These are phyloP conservation scores for Heliocidaris tuberculata DNA, from an alignment of 35 echinoderm and acorn worm species.

Conservation along the genomic window DNA sequence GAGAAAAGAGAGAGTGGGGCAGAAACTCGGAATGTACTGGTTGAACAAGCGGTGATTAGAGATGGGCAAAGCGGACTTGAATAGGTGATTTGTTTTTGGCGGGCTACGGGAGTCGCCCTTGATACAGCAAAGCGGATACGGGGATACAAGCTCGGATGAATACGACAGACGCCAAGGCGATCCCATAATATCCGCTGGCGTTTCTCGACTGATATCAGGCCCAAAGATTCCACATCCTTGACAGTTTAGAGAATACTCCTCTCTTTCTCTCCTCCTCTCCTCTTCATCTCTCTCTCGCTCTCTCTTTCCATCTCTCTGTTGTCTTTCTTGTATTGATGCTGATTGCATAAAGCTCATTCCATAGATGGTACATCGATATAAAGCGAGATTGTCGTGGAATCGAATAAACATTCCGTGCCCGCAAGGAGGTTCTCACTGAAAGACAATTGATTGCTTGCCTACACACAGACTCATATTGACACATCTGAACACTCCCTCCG, in stretches of 20 bases:
- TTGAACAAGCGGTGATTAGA: slow-evolving; percentile 33
- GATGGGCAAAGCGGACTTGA: not conserved
- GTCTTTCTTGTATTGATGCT: not conserved
- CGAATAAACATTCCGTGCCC: slow-evolving; percentile 11
- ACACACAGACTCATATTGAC: not conserved
- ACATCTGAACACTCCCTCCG: not conserved
- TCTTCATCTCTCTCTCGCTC: not conserved
- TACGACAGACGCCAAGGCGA: not conserved
- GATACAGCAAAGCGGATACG: slow-evolving; percentile 23
- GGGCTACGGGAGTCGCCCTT: slow-evolving; percentile 23
- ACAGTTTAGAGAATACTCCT: not conserved
- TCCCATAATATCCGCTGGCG: not conserved
- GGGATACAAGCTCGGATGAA: slow-evolving; percentile 22
- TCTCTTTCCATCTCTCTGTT: not conserved
- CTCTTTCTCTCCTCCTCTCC: not conserved
- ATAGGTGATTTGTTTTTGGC: slow-evolving; percentile 40
- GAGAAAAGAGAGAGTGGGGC: not conserved
- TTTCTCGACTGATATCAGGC: not conserved
- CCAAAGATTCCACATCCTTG: not conserved
- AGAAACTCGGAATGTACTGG: not conserved
- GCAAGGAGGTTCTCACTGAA: not conserved
- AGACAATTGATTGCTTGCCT: not conserved
- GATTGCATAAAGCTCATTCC: not conserved
- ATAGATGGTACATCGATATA: slow-evolving; percentile 5
- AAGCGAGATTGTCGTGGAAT: not conserved